phyloP scores from a whole-genome alignment of 2,113 vertebrate genomes.

The Pica pica region DNA sequence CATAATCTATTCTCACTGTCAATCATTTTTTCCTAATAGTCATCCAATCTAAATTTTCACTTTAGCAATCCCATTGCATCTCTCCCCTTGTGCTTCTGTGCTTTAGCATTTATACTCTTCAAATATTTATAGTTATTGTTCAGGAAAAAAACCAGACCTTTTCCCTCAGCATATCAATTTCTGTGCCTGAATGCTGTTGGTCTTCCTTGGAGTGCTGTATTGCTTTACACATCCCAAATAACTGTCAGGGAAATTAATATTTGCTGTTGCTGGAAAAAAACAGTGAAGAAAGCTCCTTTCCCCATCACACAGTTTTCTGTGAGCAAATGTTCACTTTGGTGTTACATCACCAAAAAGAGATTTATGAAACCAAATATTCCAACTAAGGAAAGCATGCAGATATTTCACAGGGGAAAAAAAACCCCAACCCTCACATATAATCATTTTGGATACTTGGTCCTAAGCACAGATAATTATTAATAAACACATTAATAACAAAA shows the following conservation, averaged over 20 bases:
- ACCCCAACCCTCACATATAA: rapidly evolving
- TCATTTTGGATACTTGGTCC: background rate
- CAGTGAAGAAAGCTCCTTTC: background rate
- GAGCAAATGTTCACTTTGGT: background rate
- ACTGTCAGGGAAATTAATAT: background rate
- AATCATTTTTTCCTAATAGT: background rate
- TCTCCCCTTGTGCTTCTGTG: background rate
- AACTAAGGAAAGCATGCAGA: background rate
- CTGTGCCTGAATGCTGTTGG: background rate
- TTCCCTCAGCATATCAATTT: background rate
- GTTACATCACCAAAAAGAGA: background rate
- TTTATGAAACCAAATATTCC: background rate
- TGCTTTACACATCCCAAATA: background rate
- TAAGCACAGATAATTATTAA: background rate
- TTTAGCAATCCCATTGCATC: background rate
- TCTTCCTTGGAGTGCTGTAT: background rate
- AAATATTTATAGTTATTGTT: slow-evolving; percentile 30
- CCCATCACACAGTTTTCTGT: background rate
- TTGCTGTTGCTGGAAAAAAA: background rate
- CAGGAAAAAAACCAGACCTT: background rate
- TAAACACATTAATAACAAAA: background rate
- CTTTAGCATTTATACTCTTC: background rate
- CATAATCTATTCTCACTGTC: background rate
- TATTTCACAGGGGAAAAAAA: background rate
- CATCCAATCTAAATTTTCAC: slow-evolving; percentile 1